These are phyloP conservation scores for Chondrilla cf. caribensis DNA, from an alignment of 37 sponge, comb jelly and placozoan species.

Conservation along the genomic window DNA sequence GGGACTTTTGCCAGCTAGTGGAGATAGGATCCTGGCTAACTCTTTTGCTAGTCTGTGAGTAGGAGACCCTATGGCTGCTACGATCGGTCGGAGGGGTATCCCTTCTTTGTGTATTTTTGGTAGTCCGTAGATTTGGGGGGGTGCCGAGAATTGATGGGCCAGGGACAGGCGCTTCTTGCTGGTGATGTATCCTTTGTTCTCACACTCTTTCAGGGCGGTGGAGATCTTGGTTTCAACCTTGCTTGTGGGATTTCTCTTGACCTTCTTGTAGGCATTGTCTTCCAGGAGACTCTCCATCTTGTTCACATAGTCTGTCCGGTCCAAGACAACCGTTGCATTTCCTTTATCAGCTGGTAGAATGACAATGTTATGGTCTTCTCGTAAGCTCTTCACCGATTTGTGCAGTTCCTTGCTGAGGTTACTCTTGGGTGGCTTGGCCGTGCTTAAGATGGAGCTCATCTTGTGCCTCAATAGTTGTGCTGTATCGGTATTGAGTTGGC, in stretches of 20 bases:
- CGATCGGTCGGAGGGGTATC: not conserved
- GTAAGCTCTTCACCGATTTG: not conserved
- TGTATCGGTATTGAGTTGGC: not conserved
- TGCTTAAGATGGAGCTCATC: not conserved
- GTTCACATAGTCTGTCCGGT: not conserved
- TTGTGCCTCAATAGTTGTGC: not conserved
- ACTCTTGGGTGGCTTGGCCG: not conserved
- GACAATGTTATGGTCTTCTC: constrained; percentile 8
- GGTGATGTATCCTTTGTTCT: not conserved
- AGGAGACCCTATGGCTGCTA: not conserved
- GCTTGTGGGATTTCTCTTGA: not conserved
- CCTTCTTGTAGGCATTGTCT: not conserved
- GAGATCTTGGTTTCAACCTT: not conserved
- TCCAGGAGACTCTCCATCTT: constrained; percentile 12
- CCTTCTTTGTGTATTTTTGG: constrained; percentile 10
- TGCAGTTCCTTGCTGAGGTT: not conserved
- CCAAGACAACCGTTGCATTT: constrained; percentile 1
- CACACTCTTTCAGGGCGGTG: not conserved
- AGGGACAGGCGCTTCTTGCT: not conserved
- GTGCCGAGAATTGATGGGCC: not conserved
- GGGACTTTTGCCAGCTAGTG: not conserved
- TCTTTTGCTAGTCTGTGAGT: not conserved
- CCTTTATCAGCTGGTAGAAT: constrained; percentile 21
- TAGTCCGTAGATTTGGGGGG: constrained; percentile 9
- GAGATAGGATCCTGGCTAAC: constrained; percentile 1